A percentile compares a stretch with the other conserved stretches of the same genome.
Conservation (phyloP, 2,888 invertebrate genomes). For the Rhabditoides inermis region DNA sequence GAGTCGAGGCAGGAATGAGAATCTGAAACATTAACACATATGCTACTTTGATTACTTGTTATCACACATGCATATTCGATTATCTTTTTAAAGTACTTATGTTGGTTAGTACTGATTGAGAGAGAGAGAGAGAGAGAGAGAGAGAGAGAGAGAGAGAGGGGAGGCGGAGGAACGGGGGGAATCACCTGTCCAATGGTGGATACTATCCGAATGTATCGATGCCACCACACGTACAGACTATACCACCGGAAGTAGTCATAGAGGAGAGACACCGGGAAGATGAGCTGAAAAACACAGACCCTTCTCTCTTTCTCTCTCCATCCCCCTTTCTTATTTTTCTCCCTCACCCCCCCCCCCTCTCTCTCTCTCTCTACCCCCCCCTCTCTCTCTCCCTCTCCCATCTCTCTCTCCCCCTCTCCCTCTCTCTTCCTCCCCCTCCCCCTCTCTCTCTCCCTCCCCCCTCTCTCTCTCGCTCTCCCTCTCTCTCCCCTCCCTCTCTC, state of each 20-base stretch:
- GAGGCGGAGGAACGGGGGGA: not conserved
- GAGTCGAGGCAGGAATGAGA: constrained; percentile 30
- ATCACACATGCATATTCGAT: too few relatives aligned
- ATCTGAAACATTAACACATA: too few relatives aligned
- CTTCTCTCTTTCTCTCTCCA: not conserved
- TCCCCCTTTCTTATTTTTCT: not conserved
- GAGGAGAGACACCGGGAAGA: constrained; percentile 24
- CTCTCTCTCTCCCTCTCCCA: too few relatives aligned
- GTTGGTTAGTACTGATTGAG: too few relatives aligned
- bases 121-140: too few relatives aligned
- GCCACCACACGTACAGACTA: constrained; percentile 28
- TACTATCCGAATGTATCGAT: constrained; percentile 26
- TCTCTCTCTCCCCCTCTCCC: not conserved
- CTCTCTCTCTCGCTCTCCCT: too few relatives aligned
- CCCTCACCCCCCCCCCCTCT: not conserved
- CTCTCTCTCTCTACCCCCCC: not conserved
- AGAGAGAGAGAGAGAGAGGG: too few relatives aligned
- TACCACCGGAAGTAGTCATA: constrained; percentile 29
- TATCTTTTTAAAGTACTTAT: too few relatives aligned
- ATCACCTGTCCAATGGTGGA: constrained; percentile 29
- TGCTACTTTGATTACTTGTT: too few relatives aligned
- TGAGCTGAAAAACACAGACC: constrained; percentile 18
- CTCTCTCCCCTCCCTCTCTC: not conserved
- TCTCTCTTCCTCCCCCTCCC: not conserved
- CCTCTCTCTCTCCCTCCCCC: not conserved